Evolutionary conservation across 2,113 vertebrate species (phyloP), one percentile per base, ranked within the genome.

Genomic region (Siniperca knerii): DNA sequence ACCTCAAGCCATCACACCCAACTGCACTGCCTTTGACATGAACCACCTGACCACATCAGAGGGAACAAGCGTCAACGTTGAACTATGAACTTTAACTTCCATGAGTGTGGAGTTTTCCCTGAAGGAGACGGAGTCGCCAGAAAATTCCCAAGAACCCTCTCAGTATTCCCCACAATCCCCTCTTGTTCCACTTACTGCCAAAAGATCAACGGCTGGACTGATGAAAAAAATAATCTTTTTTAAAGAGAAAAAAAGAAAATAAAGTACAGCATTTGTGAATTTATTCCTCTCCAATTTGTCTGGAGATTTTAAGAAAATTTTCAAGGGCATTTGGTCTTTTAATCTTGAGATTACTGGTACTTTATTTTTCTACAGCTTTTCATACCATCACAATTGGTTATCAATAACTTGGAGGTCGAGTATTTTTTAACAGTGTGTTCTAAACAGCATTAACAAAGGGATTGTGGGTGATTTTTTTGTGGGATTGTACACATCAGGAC

Each of bases 331-430:
- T 95, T 94, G 93, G 93, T 95, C 90, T 93, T 93, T 93, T 90
- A 90, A 92, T 90, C 87, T 89, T 83, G 82, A 90, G 84, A 92
- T 87, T 69, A 83, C 77, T 79, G 79, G 85, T 87, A 90, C 82
- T 95, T 93, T 93, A 92, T 94, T 94, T 96, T 96, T 95, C 90
- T 94, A 94, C 88, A 81, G 75, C 67, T 88, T 94, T 93, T 94
- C 90, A 92, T 91, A 93, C 61, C 76, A 85, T 85, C 77, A 69
- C 35, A 90, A 91, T 93, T 92, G 92, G 87, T 93, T 79, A 75
- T 72, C 61, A 50, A 33, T 83, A 85, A 81, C 74, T 82, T 84
- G 72, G 61, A 82, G 68, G 60, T 75, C 42, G 9, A 74, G 61
- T 82, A 55, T 90, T 89, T 93, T 92, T 80, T 86, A 89, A 77